phyloP scores from a whole-genome alignment of 2,888 invertebrate species.

The Aplocera efformata region DNA sequence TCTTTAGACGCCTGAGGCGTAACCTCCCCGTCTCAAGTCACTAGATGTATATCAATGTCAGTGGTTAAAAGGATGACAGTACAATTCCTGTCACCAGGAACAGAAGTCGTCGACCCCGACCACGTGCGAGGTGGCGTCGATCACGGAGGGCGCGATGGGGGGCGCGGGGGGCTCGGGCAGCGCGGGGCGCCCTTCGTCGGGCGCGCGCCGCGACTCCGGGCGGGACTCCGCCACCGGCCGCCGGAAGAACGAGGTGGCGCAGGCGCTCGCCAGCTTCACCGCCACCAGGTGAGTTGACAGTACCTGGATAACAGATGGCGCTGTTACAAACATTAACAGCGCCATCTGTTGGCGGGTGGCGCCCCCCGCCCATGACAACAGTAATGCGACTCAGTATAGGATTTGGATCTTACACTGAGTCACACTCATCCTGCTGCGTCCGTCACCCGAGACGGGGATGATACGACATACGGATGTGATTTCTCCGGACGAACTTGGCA shows the following conservation, averaged over 20 bases:
- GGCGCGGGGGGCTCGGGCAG: conserved; percentile 14
- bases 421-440: no score
- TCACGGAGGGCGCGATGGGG: conserved; percentile 45
- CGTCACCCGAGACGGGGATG: no score
- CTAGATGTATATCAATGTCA: no score
- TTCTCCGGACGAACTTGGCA: no score
- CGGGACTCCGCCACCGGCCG: conserved; percentile 66
- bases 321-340: conserved; percentile 95
- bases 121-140: conserved; percentile 68
- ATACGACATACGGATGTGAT: no score
- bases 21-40: no score
- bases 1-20: no score
- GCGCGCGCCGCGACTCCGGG: conserved; percentile 36
- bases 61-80: no score
- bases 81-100: conserved; percentile 51
- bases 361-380: no score
- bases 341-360: no score
- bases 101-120: conserved; percentile 65
- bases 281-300: conserved; percentile 88
- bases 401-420: no score
- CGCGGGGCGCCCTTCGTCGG: conserved; percentile 35
- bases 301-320: conserved; percentile 89
- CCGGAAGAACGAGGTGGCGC: conserved; percentile 93
- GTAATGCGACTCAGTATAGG: no score
- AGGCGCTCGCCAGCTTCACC: conserved; percentile 95